A percentile compares a stretch with the other conserved stretches of the same genome.
Conservation (phyloP, 2,797 vertebrate genomes). For the Choloepus didactylus region DNA sequence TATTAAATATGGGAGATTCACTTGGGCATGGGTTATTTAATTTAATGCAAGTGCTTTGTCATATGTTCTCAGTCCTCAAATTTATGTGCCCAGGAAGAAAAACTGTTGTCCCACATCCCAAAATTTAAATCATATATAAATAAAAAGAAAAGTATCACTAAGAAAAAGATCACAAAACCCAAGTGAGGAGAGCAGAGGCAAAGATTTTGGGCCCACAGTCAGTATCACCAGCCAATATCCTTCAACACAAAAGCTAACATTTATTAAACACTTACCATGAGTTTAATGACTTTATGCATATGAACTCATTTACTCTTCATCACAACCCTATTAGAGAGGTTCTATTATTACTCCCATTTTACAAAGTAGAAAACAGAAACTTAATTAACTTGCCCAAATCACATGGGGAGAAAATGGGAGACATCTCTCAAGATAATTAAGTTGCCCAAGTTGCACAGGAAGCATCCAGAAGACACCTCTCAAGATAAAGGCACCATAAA, state of each 20-base stretch:
- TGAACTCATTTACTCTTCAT: neutral
- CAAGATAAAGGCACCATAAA: neutral
- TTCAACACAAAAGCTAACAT: neutral
- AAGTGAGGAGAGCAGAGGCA: neutral
- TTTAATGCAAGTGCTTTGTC: neutral
- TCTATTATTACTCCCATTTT: neutral
- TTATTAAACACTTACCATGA: neutral
- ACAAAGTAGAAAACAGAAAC: constrained; percentile 9
- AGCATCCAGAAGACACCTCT: neutral
- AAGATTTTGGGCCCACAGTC: neutral
- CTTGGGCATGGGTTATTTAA: neutral
- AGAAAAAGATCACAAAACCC: neutral
- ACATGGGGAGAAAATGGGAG: neutral
- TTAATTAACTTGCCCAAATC: neutral
- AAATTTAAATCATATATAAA: constrained; percentile 53
- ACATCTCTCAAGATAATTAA: neutral
- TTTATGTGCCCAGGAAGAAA: neutral
- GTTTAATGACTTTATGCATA: neutral
- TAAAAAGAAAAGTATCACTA: neutral
- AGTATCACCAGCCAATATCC: neutral
- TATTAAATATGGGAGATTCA: neutral
- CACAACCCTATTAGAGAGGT: neutral
- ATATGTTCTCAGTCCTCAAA: neutral
- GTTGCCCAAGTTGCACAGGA: neutral
- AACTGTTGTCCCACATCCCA: neutral